phyloP scores from a whole-genome alignment of 2,113 vertebrate genomes.

The Labeo rohita region DNA sequence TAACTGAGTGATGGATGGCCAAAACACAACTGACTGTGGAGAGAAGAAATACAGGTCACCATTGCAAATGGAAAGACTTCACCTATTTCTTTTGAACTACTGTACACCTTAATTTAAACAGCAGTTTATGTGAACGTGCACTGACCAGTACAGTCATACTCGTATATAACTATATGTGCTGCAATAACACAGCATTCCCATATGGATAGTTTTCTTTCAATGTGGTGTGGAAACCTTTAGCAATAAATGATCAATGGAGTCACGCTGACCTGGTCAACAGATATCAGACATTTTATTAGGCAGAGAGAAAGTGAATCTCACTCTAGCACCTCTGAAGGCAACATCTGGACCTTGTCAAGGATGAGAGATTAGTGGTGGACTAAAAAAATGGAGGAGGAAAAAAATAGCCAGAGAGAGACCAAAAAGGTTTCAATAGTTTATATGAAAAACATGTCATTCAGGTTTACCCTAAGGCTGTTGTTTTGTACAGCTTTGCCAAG shows the following conservation, averaged over 20 bases:
- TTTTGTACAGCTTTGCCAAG: neutral
- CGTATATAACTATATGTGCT: neutral
- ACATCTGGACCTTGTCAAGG: slow-evolving; percentile 63
- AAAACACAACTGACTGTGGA: slow-evolving; percentile 26
- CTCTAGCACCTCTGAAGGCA: slow-evolving; percentile 52
- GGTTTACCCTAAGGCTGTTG: slow-evolving; percentile 32
- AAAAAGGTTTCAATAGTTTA: slow-evolving; percentile 44
- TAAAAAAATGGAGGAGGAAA: neutral
- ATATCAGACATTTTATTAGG: slow-evolving; percentile 45
- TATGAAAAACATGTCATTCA: slow-evolving; percentile 54
- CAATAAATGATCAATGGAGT: slow-evolving; percentile 47
- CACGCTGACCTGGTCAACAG: slow-evolving; percentile 44
- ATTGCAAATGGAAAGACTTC: neutral
- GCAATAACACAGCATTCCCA: neutral
- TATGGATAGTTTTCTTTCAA: slow-evolving; percentile 20
- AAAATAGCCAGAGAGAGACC: neutral
- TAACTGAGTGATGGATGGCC: slow-evolving; percentile 48
- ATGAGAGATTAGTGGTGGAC: slow-evolving; percentile 44
- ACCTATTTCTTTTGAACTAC: neutral
- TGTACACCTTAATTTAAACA: neutral
- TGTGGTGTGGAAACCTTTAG: slow-evolving; percentile 26
- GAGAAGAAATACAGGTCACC: slow-evolving; percentile 13
- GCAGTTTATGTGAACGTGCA: neutral
- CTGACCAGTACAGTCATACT: neutral
- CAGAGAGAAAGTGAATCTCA: slow-evolving; percentile 50